Evolutionary conservation across 1,140 invertebrate genomes (phyloP).

Genomic region (Habropoda laboriosa): DNA sequence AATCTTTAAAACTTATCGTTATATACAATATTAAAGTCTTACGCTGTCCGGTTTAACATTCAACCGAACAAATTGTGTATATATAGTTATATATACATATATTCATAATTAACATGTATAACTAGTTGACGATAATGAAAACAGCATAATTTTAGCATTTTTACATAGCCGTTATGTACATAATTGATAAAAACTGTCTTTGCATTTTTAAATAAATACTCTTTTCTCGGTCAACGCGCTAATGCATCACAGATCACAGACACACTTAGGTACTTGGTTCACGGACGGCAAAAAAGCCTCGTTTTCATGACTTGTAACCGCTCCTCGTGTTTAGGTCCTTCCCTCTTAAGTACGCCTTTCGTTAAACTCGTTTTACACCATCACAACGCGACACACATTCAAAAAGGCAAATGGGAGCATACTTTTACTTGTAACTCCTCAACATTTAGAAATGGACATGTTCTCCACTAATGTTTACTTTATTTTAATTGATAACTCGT

Average conservation of each 20-base stretch:
- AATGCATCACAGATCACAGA: slow-evolving; percentile 73
- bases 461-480: background rate
- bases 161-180: slow-evolving; percentile 50
- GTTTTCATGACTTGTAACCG: slow-evolving; percentile 29
- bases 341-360: slow-evolving; percentile 34
- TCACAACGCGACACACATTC: background rate
- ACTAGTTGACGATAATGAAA: slow-evolving; percentile 32
- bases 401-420: background rate
- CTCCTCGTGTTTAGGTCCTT: slow-evolving; percentile 17
- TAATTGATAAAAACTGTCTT: slow-evolving; percentile 43
- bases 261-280: slow-evolving; percentile 76
- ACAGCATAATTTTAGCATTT: slow-evolving; percentile 28
- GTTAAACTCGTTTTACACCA: slow-evolving; percentile 2
- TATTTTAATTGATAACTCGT: background rate
- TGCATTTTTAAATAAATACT: slow-evolving; percentile 62
- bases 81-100: slow-evolving; percentile 51
- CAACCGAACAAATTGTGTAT: slow-evolving; percentile 9
- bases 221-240: slow-evolving; percentile 55
- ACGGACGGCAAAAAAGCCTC: slow-evolving; percentile 42
- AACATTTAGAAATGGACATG: background rate
- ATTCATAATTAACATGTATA: slow-evolving; percentile 38
- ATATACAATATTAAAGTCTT: slow-evolving; percentile 59
- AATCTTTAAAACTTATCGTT: slow-evolving; percentile 59
- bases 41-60: slow-evolving; percentile 13
- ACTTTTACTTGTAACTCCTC: background rate